These are phyloP conservation scores for Cryptoblepharus egeriae DNA, from an alignment of 2,797 vertebrate species.

Conservation along the genomic window DNA sequence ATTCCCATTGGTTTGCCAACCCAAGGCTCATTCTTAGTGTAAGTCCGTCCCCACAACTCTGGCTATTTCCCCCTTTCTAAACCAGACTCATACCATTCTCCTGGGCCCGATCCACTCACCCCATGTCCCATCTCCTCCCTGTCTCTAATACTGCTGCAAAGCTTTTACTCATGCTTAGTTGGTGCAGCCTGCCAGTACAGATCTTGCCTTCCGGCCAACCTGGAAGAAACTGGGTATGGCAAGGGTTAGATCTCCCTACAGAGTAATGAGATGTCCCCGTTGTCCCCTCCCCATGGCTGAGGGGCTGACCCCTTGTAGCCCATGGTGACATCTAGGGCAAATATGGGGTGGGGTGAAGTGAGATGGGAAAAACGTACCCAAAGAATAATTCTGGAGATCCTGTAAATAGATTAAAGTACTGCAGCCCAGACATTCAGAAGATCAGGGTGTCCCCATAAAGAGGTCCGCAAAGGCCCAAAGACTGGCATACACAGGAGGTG, in stretches of 20 bases:
- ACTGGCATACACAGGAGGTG: neutral
- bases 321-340: neutral
- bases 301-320: too few relatives aligned
- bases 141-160: too few relatives aligned
- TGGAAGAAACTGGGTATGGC: neutral
- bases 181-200: accelerated
- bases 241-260: accelerated
- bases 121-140: too few relatives aligned
- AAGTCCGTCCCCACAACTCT: neutral
- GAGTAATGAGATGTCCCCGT: too few relatives aligned
- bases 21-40: neutral
- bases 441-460: neutral
- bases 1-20: too few relatives aligned
- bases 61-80: neutral
- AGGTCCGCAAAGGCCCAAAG: neutral
- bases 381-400: neutral
- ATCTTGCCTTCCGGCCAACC: neutral
- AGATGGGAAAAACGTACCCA: neutral
- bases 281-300: neutral
- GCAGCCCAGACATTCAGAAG: neutral
- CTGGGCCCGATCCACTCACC: too few relatives aligned
- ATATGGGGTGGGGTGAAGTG: too few relatives aligned
- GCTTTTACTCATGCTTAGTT: too few relatives aligned
- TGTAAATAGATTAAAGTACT: neutral
- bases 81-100: neutral